These are phyloP conservation scores for Hycleus cichorii DNA, from an alignment of 1,140 invertebrate genomes.

Conservation along the genomic window DNA sequence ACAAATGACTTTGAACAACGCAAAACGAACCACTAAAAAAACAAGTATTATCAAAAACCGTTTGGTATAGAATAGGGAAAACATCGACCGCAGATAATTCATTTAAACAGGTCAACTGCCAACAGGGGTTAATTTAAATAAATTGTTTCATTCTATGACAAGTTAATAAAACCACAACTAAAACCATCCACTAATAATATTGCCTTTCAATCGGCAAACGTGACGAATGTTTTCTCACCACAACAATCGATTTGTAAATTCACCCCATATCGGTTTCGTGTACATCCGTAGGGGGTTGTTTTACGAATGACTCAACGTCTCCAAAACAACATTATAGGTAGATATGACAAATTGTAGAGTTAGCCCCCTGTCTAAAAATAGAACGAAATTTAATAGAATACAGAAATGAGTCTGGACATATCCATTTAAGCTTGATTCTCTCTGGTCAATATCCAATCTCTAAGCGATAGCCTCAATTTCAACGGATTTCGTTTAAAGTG, in stretches of 20 bases:
- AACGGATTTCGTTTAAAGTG: slow-evolving; percentile 27
- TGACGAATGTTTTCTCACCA: too few species aligned
- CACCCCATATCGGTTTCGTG: too few species aligned
- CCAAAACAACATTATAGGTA: too few species aligned
- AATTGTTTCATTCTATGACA: neutral
- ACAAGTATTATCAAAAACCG: too few species aligned
- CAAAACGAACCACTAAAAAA: neutral
- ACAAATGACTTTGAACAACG: slow-evolving; percentile 6
- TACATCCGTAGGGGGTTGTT: too few species aligned
- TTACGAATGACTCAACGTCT: too few species aligned
- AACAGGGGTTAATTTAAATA: slow-evolving; percentile 10
- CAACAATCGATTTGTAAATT: too few species aligned
- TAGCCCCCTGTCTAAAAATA: neutral
- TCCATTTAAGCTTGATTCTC: slow-evolving; percentile 19
- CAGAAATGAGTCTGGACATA: slow-evolving; percentile 8
- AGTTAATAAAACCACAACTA: too few species aligned
- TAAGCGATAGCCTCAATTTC: slow-evolving; percentile 32
- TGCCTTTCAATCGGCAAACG: too few species aligned
- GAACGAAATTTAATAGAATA: slow-evolving; percentile 6
- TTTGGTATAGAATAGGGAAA: neutral
- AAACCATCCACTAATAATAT: too few species aligned
- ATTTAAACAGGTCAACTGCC: neutral
- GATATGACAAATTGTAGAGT: slow-evolving; percentile 3
- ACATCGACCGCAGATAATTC: slow-evolving; percentile 4
- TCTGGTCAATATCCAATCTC: slow-evolving; percentile 32